These are phyloP conservation scores for Oedothorax gibbosus DNA, from an alignment of 1,140 invertebrate genomes.

Conservation along the genomic window DNA sequence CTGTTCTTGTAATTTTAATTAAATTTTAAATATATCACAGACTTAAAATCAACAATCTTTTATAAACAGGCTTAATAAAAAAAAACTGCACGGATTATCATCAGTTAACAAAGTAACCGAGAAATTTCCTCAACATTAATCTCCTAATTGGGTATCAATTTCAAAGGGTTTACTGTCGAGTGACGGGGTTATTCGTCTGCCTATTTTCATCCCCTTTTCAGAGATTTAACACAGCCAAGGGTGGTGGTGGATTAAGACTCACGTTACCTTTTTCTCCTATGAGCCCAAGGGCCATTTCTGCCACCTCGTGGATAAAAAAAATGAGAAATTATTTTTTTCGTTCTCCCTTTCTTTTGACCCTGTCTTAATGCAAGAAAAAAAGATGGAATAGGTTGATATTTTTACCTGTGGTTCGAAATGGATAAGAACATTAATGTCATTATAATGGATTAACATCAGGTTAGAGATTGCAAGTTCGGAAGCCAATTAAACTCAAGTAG, in stretches of 20 bases:
- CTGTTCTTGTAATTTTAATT: too few species aligned
- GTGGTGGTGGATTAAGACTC: conserved; percentile 45
- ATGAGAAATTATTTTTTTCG: conserved; percentile 20
- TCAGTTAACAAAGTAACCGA: neutral
- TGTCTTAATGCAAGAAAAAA: neutral
- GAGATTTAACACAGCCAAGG: neutral
- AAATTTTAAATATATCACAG: too few species aligned
- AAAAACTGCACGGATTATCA: too few species aligned
- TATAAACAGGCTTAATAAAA: too few species aligned
- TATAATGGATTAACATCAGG: too few species aligned
- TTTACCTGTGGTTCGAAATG: too few species aligned
- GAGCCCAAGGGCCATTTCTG: conserved; percentile 40
- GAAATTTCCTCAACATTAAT: neutral
- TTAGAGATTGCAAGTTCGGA: too few species aligned
- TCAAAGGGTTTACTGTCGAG: neutral
- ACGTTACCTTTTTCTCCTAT: conserved; percentile 15
- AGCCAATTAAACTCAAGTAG: too few species aligned
- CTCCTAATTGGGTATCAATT: neutral
- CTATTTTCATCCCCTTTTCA: neutral
- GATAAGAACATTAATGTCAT: too few species aligned
- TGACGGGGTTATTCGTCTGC: neutral
- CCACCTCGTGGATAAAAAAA: conserved; percentile 52
- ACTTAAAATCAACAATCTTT: too few species aligned
- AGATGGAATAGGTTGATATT: too few species aligned
- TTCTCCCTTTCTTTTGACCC: conserved; percentile 2